phyloP scores from a whole-genome alignment of 2,888 invertebrate genomes.

The Vanessa cardui region DNA sequence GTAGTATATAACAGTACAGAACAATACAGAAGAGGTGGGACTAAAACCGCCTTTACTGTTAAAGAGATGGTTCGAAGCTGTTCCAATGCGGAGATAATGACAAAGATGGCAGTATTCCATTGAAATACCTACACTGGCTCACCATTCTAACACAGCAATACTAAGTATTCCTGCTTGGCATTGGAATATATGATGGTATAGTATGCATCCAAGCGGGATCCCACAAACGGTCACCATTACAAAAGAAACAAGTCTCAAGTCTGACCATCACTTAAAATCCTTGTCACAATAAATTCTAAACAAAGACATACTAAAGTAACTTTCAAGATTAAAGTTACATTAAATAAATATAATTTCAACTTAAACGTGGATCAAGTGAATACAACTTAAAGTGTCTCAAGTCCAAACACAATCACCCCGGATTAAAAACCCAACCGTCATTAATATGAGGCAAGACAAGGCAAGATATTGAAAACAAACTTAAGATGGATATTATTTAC shows the following conservation, averaged over 20 bases:
- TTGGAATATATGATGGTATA: no score
- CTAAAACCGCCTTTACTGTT: no score
- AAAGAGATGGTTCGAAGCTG: no score
- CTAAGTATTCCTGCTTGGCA: no score
- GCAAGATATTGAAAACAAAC: slow-evolving; percentile 57
- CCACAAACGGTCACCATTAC: no score
- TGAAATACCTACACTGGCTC: no score
- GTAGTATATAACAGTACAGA: no score
- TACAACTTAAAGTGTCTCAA: slow-evolving; percentile 17
- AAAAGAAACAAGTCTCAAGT: neutral
- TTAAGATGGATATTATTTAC: slow-evolving; percentile 41
- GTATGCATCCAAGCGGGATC: no score
- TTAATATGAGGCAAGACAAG: slow-evolving; percentile 59
- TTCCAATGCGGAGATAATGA: no score
- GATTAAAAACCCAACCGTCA: slow-evolving; percentile 69
- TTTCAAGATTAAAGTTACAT: slow-evolving; percentile 12
- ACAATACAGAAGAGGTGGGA: no score
- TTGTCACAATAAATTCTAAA: slow-evolving; percentile 2
- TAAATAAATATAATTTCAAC: slow-evolving; percentile 10
- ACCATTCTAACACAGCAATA: no score
- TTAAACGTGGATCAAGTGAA: slow-evolving; percentile 13
- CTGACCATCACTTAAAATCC: neutral
- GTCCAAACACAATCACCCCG: slow-evolving; percentile 50
- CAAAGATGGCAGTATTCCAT: no score
- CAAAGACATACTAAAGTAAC: slow-evolving; percentile 2